phyloP scores from a whole-genome alignment of 1,140 invertebrate genomes.

The Ceratoteleas bidentatus region DNA sequence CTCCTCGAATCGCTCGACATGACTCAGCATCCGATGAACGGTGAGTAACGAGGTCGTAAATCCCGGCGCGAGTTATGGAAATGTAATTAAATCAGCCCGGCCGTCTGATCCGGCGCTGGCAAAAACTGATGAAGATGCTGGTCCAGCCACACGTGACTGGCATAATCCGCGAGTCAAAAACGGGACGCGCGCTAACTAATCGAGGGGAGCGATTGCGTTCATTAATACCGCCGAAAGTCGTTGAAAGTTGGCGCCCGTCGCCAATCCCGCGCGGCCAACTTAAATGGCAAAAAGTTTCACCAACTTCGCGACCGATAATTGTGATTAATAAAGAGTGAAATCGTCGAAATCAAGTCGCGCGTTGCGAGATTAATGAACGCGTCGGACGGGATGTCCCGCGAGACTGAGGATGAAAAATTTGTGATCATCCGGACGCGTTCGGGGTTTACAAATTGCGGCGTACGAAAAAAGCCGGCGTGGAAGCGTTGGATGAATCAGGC shows the following conservation, averaged over 20 bases:
- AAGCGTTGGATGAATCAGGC: too few relatives aligned
- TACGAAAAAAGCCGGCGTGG: too few relatives aligned
- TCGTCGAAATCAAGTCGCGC: slow-evolving; percentile 1
- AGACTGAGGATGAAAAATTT: too few relatives aligned
- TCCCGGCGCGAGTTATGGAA: slow-evolving; percentile 42
- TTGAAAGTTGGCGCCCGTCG: slow-evolving; percentile 13
- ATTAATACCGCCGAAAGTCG: slow-evolving; percentile 33
- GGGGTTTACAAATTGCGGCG: too few relatives aligned
- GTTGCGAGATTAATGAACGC: background rate
- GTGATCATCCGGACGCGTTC: too few relatives aligned
- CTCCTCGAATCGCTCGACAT: slow-evolving; percentile 44
- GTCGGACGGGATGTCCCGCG: background rate
- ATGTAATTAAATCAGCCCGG: slow-evolving; percentile 49
- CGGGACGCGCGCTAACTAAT: slow-evolving; percentile 26
- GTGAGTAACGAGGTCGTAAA: slow-evolving; percentile 53
- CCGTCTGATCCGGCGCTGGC: slow-evolving; percentile 34
- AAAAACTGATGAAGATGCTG: slow-evolving; percentile 10
- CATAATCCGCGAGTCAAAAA: slow-evolving; percentile 21
- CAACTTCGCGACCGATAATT: slow-evolving; percentile 27
- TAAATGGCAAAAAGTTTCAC: slow-evolving; percentile 7
- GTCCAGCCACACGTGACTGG: slow-evolving; percentile 29
- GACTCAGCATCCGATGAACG: slow-evolving; percentile 55
- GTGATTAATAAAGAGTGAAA: slow-evolving; percentile 31
- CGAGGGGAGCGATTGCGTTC: slow-evolving; percentile 30
- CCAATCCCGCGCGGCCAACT: slow-evolving; percentile 9